Conservation (phyloP, 30 jellyfish, hydroid and myxozoan species). For the Euphysa ruthae region DNA sequence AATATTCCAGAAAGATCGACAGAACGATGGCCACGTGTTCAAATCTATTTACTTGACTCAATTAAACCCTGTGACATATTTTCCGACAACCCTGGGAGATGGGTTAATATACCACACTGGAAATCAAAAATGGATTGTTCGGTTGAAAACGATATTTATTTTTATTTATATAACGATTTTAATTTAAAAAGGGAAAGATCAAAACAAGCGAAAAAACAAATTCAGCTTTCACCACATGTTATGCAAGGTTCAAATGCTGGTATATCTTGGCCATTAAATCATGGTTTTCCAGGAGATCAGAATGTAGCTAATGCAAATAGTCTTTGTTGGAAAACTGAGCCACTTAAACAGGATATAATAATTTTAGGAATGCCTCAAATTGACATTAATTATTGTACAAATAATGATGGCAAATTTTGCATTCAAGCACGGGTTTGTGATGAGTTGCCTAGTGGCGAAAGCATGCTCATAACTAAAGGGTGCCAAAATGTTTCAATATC, state of each 20-base stretch:
- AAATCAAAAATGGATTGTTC: background rate
- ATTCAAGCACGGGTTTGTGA: conserved; percentile 29
- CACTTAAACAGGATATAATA: background rate
- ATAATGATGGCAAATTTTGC: background rate
- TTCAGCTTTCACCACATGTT: conserved; percentile 7
- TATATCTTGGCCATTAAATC: background rate
- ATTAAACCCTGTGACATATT: background rate
- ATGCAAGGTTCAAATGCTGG: conserved; percentile 20
- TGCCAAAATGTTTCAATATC: background rate
- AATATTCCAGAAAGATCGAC: background rate
- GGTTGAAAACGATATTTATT: background rate
- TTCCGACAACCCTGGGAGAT: conserved; percentile 10
- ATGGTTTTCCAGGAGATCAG: conserved; percentile 34
- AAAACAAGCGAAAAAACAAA: background rate
- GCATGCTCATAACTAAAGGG: conserved; percentile 16
- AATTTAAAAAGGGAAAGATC: background rate
- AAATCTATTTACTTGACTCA: conserved; percentile 19
- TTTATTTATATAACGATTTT: background rate
- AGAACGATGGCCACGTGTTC: conserved; percentile 11
- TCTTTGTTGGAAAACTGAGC: conserved; percentile 20
- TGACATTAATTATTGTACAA: background rate
- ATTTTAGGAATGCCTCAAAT: conserved; percentile 10
- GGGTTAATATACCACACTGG: conserved; percentile 14
- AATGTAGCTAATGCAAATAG: conserved; percentile 25
- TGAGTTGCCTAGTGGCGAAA: conserved; percentile 30